These are phyloP conservation scores for human DNA, from an alignment of 2,113 vertebrate genomes.

Conservation along the genomic window DNA sequence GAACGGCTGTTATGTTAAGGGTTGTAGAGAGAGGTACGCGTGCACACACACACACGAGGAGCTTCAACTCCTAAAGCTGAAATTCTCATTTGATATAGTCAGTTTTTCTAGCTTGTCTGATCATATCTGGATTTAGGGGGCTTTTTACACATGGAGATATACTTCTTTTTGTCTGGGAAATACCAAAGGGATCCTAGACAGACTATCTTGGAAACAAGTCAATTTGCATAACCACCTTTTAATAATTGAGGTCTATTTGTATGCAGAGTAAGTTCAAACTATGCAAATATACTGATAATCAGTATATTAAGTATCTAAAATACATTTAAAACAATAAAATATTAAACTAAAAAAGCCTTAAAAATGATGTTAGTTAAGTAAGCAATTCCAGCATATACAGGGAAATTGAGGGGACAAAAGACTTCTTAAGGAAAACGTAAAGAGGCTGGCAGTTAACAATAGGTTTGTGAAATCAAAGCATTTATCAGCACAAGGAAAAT, in stretches of 20 bases:
- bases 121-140: background rate
- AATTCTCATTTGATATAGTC: background rate
- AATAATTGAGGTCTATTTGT: background rate
- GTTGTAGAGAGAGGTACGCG: background rate
- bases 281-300: background rate
- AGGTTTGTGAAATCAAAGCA: background rate
- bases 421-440: background rate
- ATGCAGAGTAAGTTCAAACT: background rate
- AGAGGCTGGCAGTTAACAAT: background rate
- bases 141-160: background rate
- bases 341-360: background rate
- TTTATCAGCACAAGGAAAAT: background rate
- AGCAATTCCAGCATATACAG: background rate
- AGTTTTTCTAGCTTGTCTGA: background rate
- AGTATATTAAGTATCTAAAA: constrained; percentile 9
- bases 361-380: background rate
- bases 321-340: background rate
- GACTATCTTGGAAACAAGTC: constrained; percentile 5
- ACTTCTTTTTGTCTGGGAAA: background rate
- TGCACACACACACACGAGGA: background rate
- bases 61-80: background rate
- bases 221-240: background rate
- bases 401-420: background rate
- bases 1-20: background rate
- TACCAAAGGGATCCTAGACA: background rate